A percentile compares a stretch with the other conserved stretches of the same genome.
These are phyloP conservation scores for Sakesphorus luctuosus DNA, from an alignment of 2,113 vertebrate species.

Conservation along the genomic window DNA sequence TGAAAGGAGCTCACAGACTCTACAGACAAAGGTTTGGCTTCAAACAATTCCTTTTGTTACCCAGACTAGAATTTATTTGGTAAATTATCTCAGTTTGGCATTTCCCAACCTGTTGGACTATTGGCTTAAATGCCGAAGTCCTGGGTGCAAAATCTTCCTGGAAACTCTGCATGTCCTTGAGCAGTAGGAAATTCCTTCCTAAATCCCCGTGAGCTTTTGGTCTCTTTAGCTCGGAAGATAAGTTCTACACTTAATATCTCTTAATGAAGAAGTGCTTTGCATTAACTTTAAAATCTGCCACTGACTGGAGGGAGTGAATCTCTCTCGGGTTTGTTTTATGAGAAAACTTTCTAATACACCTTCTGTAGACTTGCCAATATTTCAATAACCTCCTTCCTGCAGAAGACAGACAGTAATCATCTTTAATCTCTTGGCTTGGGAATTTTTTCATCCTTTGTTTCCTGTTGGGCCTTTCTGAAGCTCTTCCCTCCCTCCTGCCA, in stretches of 20 bases:
- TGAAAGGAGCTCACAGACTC: fast-evolving
- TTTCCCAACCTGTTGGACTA: background rate
- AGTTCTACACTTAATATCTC: background rate
- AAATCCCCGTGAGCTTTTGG: background rate
- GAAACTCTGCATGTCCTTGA: background rate
- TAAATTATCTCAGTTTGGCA: background rate
- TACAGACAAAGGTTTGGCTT: background rate
- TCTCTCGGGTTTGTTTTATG: background rate
- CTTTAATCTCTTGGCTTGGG: background rate
- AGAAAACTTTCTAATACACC: background rate
- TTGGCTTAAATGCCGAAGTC: background rate
- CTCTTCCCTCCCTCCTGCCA: background rate
- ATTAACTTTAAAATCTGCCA: background rate
- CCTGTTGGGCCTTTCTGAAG: background rate
- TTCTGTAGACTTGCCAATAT: background rate
- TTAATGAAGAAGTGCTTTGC: background rate
- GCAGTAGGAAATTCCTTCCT: background rate
- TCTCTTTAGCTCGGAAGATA: background rate
- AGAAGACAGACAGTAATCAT: background rate
- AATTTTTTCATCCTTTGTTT: background rate
- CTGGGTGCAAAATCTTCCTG: background rate
- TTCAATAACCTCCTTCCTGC: background rate
- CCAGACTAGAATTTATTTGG: background rate
- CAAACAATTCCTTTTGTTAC: background rate
- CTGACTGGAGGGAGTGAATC: background rate